phyloP scores from a whole-genome alignment of 2,888 invertebrate species.

The Strigamia transsilvanica region DNA sequence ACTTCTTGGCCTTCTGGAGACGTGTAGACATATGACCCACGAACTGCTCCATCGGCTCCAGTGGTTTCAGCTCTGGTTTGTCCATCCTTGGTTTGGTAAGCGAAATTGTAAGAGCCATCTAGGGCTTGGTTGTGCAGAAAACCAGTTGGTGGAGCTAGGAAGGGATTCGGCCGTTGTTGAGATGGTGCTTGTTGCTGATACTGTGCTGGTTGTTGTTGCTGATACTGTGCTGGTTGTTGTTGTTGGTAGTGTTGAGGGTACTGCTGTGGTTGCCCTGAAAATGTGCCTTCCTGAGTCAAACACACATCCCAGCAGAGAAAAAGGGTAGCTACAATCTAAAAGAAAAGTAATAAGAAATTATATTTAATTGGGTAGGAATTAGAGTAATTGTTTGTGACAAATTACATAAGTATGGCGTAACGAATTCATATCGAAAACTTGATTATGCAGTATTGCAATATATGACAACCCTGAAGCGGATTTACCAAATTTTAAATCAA shows the following conservation, averaged over 20 bases:
- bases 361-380: background rate
- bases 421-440: background rate
- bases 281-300: background rate
- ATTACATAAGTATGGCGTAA: constrained; percentile 10
- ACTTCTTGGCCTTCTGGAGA: constrained; percentile 53
- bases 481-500: background rate
- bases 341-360: background rate
- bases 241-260: background rate
- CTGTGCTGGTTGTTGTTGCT: background rate
- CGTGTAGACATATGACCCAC: constrained; percentile 52
- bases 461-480: background rate
- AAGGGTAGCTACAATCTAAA: background rate
- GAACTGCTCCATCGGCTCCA: constrained; percentile 48
- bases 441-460: background rate
- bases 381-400: background rate
- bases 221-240: constrained; percentile 1
- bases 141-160: constrained; percentile 35
- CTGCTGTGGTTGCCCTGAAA: background rate
- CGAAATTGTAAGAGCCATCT: constrained; percentile 50
- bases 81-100: constrained; percentile 53
- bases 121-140: constrained; percentile 52
- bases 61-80: constrained; percentile 52
- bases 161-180: constrained; percentile 10
- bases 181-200: background rate
- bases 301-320: constrained; percentile 5